Percentiles rank a stretch among this genome's conserved stretches.
These are phyloP conservation scores for Alosa alosa DNA, from an alignment of 2,113 vertebrate genomes.

Conservation along the genomic window DNA sequence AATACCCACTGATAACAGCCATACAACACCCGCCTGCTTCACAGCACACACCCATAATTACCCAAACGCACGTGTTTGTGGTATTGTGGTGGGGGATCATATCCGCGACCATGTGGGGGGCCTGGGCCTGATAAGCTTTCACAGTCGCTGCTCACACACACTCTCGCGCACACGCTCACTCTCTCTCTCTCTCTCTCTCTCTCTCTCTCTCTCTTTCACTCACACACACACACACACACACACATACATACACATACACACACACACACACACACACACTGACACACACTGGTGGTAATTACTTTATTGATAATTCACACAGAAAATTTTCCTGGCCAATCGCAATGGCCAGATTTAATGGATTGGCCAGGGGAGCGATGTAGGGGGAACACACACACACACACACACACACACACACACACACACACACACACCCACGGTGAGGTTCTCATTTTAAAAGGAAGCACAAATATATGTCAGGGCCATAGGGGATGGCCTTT, in stretches of 20 bases:
- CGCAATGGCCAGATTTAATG: constrained; percentile 70
- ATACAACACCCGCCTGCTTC: constrained; percentile 63
- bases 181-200: no score
- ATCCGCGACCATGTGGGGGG: constrained; percentile 68
- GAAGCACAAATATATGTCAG: constrained; percentile 75
- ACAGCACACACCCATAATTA: constrained; percentile 73
- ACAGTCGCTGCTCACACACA: constrained; percentile 15
- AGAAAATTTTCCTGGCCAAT: constrained; percentile 73
- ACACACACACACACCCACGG: constrained; percentile 32
- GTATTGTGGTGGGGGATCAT: constrained; percentile 67
- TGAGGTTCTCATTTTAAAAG: constrained; percentile 70
- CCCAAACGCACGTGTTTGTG: constrained; percentile 64
- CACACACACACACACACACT: constrained; percentile 44
- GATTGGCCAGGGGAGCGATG: constrained; percentile 59
- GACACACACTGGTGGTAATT: constrained; percentile 78
- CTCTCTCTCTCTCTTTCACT: no score
- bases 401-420: constrained; percentile 5
- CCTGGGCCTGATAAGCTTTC: constrained; percentile 70
- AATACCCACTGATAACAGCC: constrained; percentile 72
- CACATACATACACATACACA: neutral
- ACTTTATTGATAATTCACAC: constrained; percentile 81
- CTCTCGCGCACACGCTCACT: no score
- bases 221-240: neutral
- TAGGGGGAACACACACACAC: constrained; percentile 35
- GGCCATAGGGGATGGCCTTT: constrained; percentile 75